A percentile compares a stretch with the other conserved stretches of the same genome.
Conservation (phyloP, 1,140 invertebrate genomes). For the Hyles vespertilio region DNA sequence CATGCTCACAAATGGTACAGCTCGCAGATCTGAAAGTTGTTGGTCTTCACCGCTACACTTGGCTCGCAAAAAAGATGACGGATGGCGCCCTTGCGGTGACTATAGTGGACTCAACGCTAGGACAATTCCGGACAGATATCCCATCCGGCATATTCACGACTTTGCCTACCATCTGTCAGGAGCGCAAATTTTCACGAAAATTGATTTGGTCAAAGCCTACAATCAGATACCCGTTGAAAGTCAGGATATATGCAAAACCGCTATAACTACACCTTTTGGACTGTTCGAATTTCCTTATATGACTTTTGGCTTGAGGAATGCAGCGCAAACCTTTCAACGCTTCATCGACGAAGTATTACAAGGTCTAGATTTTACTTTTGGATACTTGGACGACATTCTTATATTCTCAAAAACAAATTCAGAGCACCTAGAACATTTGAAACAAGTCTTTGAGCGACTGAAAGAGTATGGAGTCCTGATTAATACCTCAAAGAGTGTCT, state of each 20-base stretch:
- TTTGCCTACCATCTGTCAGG: not conserved
- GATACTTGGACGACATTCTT: conserved; percentile 20
- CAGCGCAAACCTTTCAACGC: no score
- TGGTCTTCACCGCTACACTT: no score
- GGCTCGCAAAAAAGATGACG: no score
- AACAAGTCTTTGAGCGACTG: conserved; percentile 6
- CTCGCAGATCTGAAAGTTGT: not conserved
- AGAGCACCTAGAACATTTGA: conserved; percentile 12
- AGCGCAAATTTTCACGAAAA: not conserved
- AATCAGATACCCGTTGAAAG: conserved; percentile 2
- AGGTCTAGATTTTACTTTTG: conserved; percentile 6
- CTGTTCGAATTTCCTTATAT: no score
- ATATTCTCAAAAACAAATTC: conserved; percentile 6
- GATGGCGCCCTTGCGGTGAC: not conserved
- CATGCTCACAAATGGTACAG: not conserved
- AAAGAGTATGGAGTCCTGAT: conserved; percentile 5
- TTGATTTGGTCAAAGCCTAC: conserved; percentile 7
- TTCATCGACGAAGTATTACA: no score
- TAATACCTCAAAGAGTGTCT: conserved; percentile 10
- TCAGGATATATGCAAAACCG: conserved; percentile 1
- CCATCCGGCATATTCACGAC: conserved; percentile 5
- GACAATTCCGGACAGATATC: conserved; percentile 7
- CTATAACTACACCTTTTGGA: not conserved
- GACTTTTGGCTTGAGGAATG: no score
- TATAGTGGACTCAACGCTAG: not conserved